phyloP scores from a whole-genome alignment of 2,888 invertebrate genomes.

The Rambutsinella grinnellia region DNA sequence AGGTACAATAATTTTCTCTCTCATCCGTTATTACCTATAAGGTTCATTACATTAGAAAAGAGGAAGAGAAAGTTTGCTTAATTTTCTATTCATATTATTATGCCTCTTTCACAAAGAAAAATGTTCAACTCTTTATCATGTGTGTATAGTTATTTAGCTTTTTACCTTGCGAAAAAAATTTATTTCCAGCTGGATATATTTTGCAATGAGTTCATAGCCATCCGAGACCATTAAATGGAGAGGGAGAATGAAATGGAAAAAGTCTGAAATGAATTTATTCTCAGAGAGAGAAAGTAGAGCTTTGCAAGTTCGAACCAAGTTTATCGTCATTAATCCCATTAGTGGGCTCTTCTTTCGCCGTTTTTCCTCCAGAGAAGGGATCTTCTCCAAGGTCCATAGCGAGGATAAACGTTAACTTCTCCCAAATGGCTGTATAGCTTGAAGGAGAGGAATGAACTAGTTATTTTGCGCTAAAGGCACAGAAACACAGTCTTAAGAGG shows the following conservation, averaged over 20 bases:
- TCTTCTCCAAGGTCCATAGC: constrained; percentile 12
- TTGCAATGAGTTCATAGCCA: constrained; percentile 1
- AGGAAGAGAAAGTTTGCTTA: constrained; percentile 4
- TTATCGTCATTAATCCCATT: constrained; percentile 65
- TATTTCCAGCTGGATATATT: too few species aligned
- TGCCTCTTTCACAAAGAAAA: neutral
- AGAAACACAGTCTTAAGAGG: constrained; percentile 8
- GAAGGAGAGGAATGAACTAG: constrained; percentile 11
- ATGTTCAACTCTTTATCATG: neutral
- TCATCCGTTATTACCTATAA: neutral
- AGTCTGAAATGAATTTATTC: constrained; percentile 14
- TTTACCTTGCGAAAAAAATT: neutral
- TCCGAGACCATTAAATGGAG: constrained; percentile 40
- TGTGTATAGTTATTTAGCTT: too few species aligned
- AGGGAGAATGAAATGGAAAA: constrained; percentile 24
- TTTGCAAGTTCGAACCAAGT: constrained; percentile 54
- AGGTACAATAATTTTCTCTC: constrained; percentile 33
- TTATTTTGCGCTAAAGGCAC: constrained; percentile 25
- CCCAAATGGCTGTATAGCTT: constrained; percentile 32
- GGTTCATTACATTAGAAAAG: neutral
- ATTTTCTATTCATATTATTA: constrained; percentile 30
- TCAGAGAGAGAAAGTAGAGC: constrained; percentile 1
- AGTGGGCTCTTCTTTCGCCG: constrained; percentile 54
- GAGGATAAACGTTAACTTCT: constrained; percentile 24
- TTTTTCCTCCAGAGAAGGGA: constrained; percentile 17